These are phyloP conservation scores for Anomalospiza imberbis DNA, from an alignment of 2,797 vertebrate genomes.

Conservation along the genomic window DNA sequence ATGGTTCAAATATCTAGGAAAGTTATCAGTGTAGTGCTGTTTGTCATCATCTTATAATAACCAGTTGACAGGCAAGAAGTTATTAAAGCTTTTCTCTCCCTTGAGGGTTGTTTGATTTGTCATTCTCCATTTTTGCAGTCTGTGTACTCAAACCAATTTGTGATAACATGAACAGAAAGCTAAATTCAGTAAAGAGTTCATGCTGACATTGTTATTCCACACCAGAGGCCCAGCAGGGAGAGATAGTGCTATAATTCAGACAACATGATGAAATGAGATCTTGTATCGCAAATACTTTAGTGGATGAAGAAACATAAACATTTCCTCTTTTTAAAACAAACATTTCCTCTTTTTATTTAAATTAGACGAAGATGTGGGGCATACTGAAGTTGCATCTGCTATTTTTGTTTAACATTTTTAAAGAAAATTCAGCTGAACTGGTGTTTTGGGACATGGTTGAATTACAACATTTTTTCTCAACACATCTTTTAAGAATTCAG, in stretches of 20 bases:
- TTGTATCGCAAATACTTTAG: slow-evolving; percentile 24
- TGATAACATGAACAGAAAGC: slow-evolving; percentile 54
- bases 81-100: slow-evolving; percentile 48
- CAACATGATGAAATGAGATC: slow-evolving; percentile 48
- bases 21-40: slow-evolving; percentile 14
- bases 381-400: not conserved
- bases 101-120: slow-evolving; percentile 52
- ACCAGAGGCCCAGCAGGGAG: slow-evolving; percentile 20
- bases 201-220: slow-evolving; percentile 47
- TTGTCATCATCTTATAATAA: slow-evolving; percentile 45
- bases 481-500: not conserved
- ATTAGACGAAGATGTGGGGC: not conserved
- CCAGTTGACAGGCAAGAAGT: slow-evolving; percentile 21
- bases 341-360: not conserved
- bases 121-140: slow-evolving; percentile 36
- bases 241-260: slow-evolving; percentile 30
- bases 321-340: not conserved
- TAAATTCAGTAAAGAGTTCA: slow-evolving; percentile 58
- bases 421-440: not conserved
- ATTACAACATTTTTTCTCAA: not conserved
- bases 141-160: slow-evolving; percentile 60
- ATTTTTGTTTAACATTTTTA: not conserved
- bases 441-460: not conserved
- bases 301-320: slow-evolving; percentile 30
- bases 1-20: not conserved